Base-by-base conservation (phyloP, 1,140 invertebrate genomes). In the Brachionus rubens region DNA sequence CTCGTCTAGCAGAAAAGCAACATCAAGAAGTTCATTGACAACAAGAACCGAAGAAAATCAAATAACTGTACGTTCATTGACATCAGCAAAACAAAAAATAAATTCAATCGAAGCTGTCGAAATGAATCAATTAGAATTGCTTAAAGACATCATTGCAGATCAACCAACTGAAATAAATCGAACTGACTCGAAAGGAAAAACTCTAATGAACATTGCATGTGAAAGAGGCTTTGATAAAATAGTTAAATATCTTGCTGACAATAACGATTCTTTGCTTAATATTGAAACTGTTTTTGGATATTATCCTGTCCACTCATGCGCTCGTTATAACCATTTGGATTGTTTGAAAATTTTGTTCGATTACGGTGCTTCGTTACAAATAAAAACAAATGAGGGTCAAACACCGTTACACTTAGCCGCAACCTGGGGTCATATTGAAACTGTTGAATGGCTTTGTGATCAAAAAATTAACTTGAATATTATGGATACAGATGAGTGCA, bases 31-130 rank as follows among this genome's bases (percentile, higher is more conserved):
- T 21, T 59, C 54, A n/a, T n/a, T n/a, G n/a, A n/a, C n/a, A n/a
- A n/a, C n/a, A 16, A 21, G 2, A 4, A 24, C 9, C 16, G 30
- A 65, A 65, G 19, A 65, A 24, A 21, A 24, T 21, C 28, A 65
- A 65, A 19, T 43, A 5, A 28, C 9, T 41, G 16, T 65, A 14
- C 16, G 16, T 12, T 36, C 7, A 26, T 10, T 65, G 3, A 43
- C n/a, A 7, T 43, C 59, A 26, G 16, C 36, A 6, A 26, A n/a
- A 24, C 19, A 14, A 4, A 43, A 26, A 43, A 43, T 65, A 41
- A 65, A 65, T 65, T 65, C 59, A 28, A 72, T 72, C n/a, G 68
- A 72, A 72, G 68, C 68, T 16, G 68, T 72, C 12, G 50, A 72
- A 72, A 54, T 24, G 19, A 54, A 54, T 72, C 5, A 6, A 19